A percentile compares a stretch with the other conserved stretches of the same genome.
These are phyloP conservation scores for Potorous gilbertii DNA, from an alignment of 2,797 vertebrate genomes.

Conservation along the genomic window DNA sequence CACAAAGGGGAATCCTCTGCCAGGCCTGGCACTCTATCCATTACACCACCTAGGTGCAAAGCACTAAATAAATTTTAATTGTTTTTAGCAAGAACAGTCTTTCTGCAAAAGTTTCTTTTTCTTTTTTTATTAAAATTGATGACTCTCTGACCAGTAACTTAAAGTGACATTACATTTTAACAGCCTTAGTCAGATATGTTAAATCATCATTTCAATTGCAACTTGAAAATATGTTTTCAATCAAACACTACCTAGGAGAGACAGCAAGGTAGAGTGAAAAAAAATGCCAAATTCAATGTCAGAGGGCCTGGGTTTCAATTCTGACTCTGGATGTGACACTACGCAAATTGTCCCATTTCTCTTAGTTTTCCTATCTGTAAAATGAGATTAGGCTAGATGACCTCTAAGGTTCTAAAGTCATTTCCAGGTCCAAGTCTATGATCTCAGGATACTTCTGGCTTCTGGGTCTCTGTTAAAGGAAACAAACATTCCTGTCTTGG, in stretches of 20 bases:
- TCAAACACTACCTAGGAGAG: neutral
- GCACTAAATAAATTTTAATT: neutral
- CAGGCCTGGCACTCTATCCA: neutral
- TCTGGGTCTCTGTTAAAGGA: neutral
- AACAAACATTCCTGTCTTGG: neutral
- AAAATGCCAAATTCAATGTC: neutral
- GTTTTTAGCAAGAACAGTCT: neutral
- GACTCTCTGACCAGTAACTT: slow-evolving; percentile 4
- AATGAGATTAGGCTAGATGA: neutral
- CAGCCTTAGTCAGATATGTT: neutral
- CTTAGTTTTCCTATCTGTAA: neutral
- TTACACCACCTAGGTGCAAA: neutral
- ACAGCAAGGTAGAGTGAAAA: neutral
- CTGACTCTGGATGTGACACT: neutral
- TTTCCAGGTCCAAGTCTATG: neutral
- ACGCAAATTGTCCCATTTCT: neutral
- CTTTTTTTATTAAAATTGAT: neutral
- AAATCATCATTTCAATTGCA: slow-evolving; percentile 24
- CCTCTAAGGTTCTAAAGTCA: neutral
- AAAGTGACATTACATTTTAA: neutral
- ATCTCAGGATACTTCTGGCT: neutral
- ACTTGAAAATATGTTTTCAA: neutral
- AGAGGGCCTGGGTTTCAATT: neutral
- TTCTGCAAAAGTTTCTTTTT: neutral
- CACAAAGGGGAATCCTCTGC: neutral